Conservation (phyloP, 2,888 invertebrate species). For the Drosophila monieri region DNA sequence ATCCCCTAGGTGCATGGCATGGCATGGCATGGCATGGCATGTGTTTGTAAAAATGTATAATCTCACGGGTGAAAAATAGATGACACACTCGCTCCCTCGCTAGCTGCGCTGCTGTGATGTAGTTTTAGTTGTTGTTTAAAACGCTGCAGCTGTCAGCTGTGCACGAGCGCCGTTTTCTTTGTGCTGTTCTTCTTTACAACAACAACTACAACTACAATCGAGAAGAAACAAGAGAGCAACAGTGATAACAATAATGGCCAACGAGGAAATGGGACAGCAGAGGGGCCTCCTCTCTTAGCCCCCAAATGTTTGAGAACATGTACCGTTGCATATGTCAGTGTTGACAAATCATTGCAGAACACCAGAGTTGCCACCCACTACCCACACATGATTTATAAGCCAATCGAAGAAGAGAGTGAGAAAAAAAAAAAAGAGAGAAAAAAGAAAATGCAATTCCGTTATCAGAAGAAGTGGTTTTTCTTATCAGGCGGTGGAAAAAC, state of each 20-base stretch:
- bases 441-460: conserved; percentile 8
- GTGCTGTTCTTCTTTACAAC: conserved; percentile 51
- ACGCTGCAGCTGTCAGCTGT: conserved; percentile 73
- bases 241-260: conserved; percentile 69
- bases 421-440: neutral
- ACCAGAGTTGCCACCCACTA: conserved; percentile 21
- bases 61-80: conserved; percentile 47
- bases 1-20: conserved; percentile 16
- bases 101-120: neutral
- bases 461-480: neutral
- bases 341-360: conserved; percentile 31
- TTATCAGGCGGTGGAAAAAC: conserved; percentile 12
- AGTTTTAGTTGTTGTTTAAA: conserved; percentile 10
- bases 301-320: neutral
- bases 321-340: neutral
- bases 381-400: no score
- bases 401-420: neutral
- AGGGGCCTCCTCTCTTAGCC: conserved; percentile 2
- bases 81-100: conserved; percentile 34
- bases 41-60: conserved; percentile 27
- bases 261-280: conserved; percentile 38
- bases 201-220: conserved; percentile 13
- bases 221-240: neutral
- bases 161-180: conserved; percentile 61
- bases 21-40: conserved; percentile 1